phyloP scores from a whole-genome alignment of 2,888 invertebrate genomes.

The Drosophila rellima region DNA sequence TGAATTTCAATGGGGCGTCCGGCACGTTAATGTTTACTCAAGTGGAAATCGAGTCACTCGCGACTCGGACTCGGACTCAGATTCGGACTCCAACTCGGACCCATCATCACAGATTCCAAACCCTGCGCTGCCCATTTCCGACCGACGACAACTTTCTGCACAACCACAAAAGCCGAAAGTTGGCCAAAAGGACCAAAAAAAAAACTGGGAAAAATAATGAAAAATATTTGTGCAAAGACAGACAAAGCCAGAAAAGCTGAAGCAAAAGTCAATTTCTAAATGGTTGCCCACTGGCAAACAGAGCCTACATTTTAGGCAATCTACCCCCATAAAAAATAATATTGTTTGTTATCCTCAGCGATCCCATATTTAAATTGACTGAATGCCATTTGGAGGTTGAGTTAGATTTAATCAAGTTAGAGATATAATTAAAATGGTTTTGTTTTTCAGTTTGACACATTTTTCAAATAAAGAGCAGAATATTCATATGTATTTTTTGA shows the following conservation, averaged over 20 bases:
- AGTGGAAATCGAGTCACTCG: constrained; percentile 81
- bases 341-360: not conserved
- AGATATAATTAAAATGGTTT: constrained; percentile 6
- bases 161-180: constrained; percentile 53
- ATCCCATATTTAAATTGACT: constrained; percentile 19
- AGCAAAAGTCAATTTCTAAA: constrained; percentile 37
- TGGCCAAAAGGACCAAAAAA: constrained; percentile 9
- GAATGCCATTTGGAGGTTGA: constrained; percentile 9
- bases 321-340: not conserved
- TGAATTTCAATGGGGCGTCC: constrained; percentile 81
- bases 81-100: constrained; percentile 15
- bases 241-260: constrained; percentile 16
- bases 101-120: constrained; percentile 1
- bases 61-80: constrained; percentile 32
- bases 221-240: constrained; percentile 58
- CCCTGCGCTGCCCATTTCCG: constrained; percentile 67
- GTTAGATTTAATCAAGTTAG: constrained; percentile 15
- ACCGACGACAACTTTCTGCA: constrained; percentile 62
- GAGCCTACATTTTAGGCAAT: constrained; percentile 4
- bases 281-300: constrained; percentile 6
- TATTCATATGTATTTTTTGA: too few species aligned
- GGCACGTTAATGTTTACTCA: constrained; percentile 82
- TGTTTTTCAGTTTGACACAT: not conserved
- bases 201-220: constrained; percentile 36
- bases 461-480: too few species aligned